These are phyloP conservation scores for Diprion similis DNA, from an alignment of 1,140 invertebrate genomes.

Conservation along the genomic window DNA sequence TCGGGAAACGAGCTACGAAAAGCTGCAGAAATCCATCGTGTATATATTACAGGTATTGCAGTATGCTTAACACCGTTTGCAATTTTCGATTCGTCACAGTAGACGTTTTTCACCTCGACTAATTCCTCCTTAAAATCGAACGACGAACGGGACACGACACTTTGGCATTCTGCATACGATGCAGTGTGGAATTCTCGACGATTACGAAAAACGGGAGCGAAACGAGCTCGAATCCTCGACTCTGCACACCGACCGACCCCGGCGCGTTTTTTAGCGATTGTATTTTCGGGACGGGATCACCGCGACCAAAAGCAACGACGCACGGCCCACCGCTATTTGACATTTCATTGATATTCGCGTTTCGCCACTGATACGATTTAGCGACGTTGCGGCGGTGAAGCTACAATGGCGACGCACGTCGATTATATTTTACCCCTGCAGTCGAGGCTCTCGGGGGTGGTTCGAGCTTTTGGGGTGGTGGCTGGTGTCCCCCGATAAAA, in stretches of 20 bases:
- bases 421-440: constrained; percentile 31
- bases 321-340: constrained; percentile 35
- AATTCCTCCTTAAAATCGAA: background rate
- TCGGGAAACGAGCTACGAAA: no score
- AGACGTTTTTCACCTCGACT: no score
- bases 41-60: no score
- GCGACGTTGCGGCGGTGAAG: constrained; percentile 33
- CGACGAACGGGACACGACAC: background rate
- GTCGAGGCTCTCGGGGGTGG: constrained; percentile 33
- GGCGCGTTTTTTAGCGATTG: no score
- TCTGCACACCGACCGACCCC: no score
- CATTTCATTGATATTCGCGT: constrained; percentile 48
- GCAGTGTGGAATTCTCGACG: no score
- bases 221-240: no score
- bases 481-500: background rate
- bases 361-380: constrained; percentile 27
- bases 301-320: background rate
- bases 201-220: no score
- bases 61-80: no score
- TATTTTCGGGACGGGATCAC: background rate
- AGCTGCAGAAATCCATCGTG: no score
- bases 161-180: no score
- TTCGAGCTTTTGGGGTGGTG: constrained; percentile 26
- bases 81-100: no score
- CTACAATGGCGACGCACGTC: constrained; percentile 53